A percentile compares a stretch with the other conserved stretches of the same genome.
Evolutionary conservation across 2,888 invertebrate species (phyloP).

Genomic region (Limnephilus lunatus): DNA sequence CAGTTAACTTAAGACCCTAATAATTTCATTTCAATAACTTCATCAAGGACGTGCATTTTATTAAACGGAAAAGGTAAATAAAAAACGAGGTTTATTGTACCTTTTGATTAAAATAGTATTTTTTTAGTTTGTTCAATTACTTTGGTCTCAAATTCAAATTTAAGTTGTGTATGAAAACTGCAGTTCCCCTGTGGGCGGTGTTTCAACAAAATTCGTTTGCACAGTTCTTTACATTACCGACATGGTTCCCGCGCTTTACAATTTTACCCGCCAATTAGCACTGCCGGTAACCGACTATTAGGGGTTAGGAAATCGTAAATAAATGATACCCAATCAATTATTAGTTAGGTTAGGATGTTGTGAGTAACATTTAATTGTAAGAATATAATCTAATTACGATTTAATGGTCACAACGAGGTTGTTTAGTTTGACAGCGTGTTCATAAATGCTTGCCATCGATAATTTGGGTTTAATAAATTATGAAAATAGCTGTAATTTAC

Average conservation of each 20-base stretch:
- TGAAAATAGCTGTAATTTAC: too few relatives aligned
- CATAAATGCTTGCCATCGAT: neutral
- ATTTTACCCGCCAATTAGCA: conserved; percentile 11
- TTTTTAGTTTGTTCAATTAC: too few relatives aligned
- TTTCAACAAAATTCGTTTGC: neutral
- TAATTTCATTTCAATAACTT: too few relatives aligned
- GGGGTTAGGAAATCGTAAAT: neutral
- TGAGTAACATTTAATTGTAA: neutral
- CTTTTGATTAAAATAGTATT: too few relatives aligned
- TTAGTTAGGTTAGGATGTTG: neutral
- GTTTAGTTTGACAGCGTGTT: neutral
- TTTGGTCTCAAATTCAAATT: too few relatives aligned
- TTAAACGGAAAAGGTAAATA: too few relatives aligned
- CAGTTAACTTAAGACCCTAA: too few relatives aligned
- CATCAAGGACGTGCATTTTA: too few relatives aligned
- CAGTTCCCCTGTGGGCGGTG: neutral
- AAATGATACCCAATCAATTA: neutral
- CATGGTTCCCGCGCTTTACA: conserved; percentile 15
- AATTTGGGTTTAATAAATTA: neutral
- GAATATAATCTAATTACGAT: neutral
- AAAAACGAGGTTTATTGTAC: too few relatives aligned
- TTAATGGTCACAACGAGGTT: neutral
- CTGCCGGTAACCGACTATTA: conserved; percentile 10
- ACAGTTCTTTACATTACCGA: conserved; percentile 10
- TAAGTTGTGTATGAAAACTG: too few relatives aligned